Evolutionary conservation across 2,888 invertebrate species (phyloP).

Genomic region (Reticulitermes lucifugus): DNA sequence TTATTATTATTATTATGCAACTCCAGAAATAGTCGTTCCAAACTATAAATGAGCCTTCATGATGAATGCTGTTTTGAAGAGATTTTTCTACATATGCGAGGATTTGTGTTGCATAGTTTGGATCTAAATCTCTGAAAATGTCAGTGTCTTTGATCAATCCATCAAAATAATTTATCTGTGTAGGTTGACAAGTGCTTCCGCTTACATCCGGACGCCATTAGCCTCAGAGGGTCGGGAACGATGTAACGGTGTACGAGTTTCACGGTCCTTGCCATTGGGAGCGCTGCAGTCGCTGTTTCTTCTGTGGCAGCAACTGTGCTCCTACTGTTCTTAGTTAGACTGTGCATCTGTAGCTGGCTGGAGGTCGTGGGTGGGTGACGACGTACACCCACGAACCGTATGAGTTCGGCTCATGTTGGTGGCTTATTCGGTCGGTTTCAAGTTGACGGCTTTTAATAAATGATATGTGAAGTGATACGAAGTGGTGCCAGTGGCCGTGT

Average conservation of each 20-base stretch:
- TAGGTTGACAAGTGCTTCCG: too few species aligned
- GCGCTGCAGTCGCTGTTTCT: constrained; percentile 48
- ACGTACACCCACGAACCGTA: neutral
- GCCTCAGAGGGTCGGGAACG: neutral
- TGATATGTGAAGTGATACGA: neutral
- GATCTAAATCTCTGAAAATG: too few species aligned
- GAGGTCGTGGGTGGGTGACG: neutral
- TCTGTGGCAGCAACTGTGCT: neutral
- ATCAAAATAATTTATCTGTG: too few species aligned
- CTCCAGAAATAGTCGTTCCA: too few species aligned
- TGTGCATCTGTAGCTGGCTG: neutral
- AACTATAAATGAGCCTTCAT: too few species aligned
- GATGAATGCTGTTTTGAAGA: too few species aligned
- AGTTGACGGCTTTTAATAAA: neutral
- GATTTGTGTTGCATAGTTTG: too few species aligned
- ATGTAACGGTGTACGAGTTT: constrained; percentile 49
- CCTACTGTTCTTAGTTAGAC: neutral
- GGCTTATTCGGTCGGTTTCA: neutral
- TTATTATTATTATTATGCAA: too few species aligned
- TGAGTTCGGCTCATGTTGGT: neutral
- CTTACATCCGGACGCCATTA: too few species aligned
- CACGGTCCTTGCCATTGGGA: constrained; percentile 58
- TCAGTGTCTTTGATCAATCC: too few species aligned
- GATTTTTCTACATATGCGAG: too few species aligned
- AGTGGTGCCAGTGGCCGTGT: neutral